These are phyloP conservation scores for Drosophila tristis DNA, from an alignment of 1,140 invertebrate species.

Conservation along the genomic window DNA sequence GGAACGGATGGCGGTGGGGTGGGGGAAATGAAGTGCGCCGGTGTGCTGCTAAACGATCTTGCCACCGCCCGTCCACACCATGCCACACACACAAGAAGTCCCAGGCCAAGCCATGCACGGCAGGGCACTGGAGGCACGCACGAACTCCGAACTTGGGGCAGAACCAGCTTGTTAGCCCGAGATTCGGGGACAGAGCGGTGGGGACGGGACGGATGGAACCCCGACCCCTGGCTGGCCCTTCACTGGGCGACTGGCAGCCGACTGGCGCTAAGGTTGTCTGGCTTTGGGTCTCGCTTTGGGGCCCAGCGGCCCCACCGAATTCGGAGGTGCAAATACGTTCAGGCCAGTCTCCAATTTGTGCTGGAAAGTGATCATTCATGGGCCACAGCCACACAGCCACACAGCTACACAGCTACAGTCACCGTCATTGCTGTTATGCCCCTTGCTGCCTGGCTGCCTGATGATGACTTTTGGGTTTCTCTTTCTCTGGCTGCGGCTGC, in stretches of 20 bases:
- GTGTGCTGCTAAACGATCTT: slow-evolving; percentile 79
- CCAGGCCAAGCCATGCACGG: no score
- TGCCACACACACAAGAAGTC: slow-evolving; percentile 71
- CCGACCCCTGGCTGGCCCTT: slow-evolving; percentile 49
- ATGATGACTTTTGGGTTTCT: slow-evolving; percentile 74
- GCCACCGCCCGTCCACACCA: slow-evolving; percentile 80
- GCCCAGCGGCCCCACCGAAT: slow-evolving; percentile 73
- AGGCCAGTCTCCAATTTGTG: slow-evolving; percentile 78
- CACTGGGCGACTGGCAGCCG: slow-evolving; percentile 55
- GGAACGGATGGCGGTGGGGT: no score
- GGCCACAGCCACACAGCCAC: slow-evolving; percentile 13
- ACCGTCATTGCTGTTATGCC: slow-evolving; percentile 45
- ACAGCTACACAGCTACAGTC: no score
- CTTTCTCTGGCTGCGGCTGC: slow-evolving; percentile 14
- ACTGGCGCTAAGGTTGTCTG: slow-evolving; percentile 67
- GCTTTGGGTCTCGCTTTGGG: slow-evolving; percentile 12
- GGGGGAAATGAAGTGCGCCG: slow-evolving; percentile 74
- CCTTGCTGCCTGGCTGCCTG: slow-evolving; percentile 47
- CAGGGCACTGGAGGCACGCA: slow-evolving; percentile 40
- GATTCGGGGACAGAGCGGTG: background rate
- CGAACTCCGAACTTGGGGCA: slow-evolving; percentile 68
- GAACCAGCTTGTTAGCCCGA: slow-evolving; percentile 49
- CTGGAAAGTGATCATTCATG: slow-evolving; percentile 77
- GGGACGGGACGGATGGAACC: background rate
- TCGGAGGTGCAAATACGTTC: slow-evolving; percentile 82